Conservation (phyloP, 2,888 invertebrate species). For the Gnatocerus cornutus region DNA sequence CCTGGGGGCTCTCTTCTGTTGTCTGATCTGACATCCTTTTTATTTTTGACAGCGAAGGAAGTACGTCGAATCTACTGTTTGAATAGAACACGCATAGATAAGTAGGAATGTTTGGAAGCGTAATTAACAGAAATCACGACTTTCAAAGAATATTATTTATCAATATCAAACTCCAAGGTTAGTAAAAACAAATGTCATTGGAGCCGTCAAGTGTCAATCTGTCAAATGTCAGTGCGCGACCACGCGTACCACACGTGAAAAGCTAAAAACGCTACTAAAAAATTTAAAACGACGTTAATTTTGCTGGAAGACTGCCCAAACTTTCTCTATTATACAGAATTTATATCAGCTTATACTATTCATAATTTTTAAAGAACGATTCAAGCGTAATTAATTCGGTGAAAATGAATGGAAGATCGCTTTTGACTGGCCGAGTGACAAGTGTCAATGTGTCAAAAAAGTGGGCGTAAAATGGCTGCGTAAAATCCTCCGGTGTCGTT, state of each 20-base stretch:
- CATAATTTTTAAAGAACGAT: too few species aligned
- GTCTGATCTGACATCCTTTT: slow-evolving; percentile 22
- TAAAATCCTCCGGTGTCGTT: slow-evolving; percentile 21
- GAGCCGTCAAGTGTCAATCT: neutral
- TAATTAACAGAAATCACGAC: slow-evolving; percentile 8
- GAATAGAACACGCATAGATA: neutral
- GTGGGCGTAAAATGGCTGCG: slow-evolving; percentile 48
- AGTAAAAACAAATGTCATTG: slow-evolving; percentile 37
- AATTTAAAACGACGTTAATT: too few species aligned
- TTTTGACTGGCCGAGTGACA: slow-evolving; percentile 19
- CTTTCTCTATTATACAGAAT: too few species aligned
- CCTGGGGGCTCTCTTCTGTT: slow-evolving; percentile 31
- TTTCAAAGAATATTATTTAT: slow-evolving; percentile 12
- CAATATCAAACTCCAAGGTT: slow-evolving; percentile 40
- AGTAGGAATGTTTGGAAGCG: neutral
- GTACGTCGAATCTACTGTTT: neutral
- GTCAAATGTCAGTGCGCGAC: neutral
- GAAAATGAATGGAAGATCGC: neutral
- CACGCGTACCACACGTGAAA: neutral
- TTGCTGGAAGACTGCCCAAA: too few species aligned
- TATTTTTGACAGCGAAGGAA: neutral
- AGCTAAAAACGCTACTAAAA: neutral
- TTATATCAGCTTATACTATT: too few species aligned
- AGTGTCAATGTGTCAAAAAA: slow-evolving; percentile 40
- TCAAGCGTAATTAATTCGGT: too few species aligned